phyloP scores from a whole-genome alignment of 1,140 invertebrate species.

The Ooceraea biroi region DNA sequence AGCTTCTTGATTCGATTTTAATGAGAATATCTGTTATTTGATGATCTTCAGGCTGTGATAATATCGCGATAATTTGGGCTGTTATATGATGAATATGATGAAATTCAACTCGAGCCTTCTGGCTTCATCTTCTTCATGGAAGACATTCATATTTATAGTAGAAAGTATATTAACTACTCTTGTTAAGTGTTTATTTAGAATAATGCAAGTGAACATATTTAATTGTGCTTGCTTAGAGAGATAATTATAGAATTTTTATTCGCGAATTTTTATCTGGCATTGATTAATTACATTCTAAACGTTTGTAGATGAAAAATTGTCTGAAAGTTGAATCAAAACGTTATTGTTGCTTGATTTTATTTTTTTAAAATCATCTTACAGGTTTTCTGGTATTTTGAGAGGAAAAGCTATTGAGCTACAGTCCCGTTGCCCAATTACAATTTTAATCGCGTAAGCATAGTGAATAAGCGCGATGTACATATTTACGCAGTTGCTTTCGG shows the following conservation, averaged over 20 bases:
- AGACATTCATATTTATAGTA: no score
- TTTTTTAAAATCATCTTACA: not conserved
- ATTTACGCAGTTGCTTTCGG: slow-evolving; percentile 57
- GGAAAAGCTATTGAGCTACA: slow-evolving; percentile 4
- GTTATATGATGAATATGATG: no score
- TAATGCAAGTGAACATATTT: no score
- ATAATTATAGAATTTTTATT: not conserved
- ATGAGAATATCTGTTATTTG: slow-evolving; percentile 9
- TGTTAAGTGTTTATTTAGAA: no score
- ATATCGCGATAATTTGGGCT: not conserved
- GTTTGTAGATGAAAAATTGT: not conserved
- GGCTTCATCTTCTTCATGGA: no score
- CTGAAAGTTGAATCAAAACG: not conserved
- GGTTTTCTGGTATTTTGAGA: not conserved
- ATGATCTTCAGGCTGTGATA: not conserved
- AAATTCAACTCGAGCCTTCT: no score
- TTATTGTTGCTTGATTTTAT: not conserved
- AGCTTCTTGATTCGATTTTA: not conserved
- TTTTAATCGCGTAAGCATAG: slow-evolving; percentile 31
- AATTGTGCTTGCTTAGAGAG: no score
- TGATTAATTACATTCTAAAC: not conserved
- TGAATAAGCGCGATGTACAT: slow-evolving; percentile 18
- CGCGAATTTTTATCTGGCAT: not conserved
- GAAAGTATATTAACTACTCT: no score
- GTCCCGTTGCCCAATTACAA: slow-evolving; percentile 30